Evolutionary conservation across 2,113 vertebrate species (phyloP), one percentile per base, ranked within the genome.

Genomic region (Saguinus imperator): DNA sequence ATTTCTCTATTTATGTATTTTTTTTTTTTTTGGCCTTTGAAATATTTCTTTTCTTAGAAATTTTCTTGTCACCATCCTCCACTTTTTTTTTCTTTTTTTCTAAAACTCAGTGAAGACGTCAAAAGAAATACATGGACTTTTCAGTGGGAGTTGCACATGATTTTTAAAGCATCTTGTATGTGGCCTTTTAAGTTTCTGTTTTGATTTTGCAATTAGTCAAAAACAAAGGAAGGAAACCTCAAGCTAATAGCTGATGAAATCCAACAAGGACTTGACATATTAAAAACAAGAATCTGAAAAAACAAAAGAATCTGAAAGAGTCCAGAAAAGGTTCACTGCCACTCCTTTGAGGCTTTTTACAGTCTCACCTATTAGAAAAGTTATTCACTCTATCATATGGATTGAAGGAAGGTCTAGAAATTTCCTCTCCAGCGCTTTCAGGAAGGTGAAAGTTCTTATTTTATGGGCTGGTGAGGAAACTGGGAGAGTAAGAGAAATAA

Each of bases 161-260:
- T 27, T 87, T 94, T 97, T 77, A 18, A 25, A 84, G 8, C 21
- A 90, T 93, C 25, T 3, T 70, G 4, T 57, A 6, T 93, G 73
- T 72, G 57, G n/a, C 7, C 27, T 94, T 96, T 81, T 93, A 70
- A 91, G 61, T 92, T 97, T 79, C 86, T 93, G 8, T 73, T 97
- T 89, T 97, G 57, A 95, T 76, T 97, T 97, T 95, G 20, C 23
- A 94, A 12, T 93, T 95, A 61, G 45, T 96, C 94, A 76, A 70
- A 52, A 76, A 88, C 27, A 75, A 94, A 52, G 76, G 35, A 72
- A 94, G 76, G 45, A 70, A 91, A 76, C 55, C 4, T 72, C 20
- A 88, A 72, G 32, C 77, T 35, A 5, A 18, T 66, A 87, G 58
- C 84, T 89, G 29, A 27, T 14, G 10, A 57, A 43, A 23, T 58